Conservation (phyloP, 2,888 invertebrate genomes). For the Oeneis ivallda region DNA sequence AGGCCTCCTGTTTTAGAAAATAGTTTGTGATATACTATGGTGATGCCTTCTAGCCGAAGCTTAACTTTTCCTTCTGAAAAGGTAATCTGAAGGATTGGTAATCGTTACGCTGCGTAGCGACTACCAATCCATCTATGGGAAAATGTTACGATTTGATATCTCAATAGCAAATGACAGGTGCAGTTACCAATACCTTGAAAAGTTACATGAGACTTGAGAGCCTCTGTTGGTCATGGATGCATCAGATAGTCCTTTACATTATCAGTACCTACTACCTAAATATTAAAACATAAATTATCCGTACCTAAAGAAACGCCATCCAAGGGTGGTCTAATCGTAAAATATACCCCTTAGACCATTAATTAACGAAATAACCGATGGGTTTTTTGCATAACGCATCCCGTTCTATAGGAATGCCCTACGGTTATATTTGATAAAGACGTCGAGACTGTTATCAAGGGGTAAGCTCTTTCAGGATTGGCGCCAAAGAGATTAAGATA, state of each 20-base stretch:
- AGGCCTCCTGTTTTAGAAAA: background rate
- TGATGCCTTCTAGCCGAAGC: no score
- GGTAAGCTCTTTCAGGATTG: slow-evolving; percentile 72
- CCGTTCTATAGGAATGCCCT: slow-evolving; percentile 60
- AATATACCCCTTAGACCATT: slow-evolving; percentile 55
- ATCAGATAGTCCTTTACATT: background rate
- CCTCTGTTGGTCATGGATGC: no score
- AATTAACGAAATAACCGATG: slow-evolving; percentile 54
- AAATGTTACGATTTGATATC: no score
- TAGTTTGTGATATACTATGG: no score
- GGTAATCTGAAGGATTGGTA: no score
- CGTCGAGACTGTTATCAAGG: slow-evolving; percentile 71
- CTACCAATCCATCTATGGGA: no score
- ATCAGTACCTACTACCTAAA: no score
- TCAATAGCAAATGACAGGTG: no score
- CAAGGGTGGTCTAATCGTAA: slow-evolving; percentile 62
- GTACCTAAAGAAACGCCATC: slow-evolving; percentile 15
- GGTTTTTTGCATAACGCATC: slow-evolving; percentile 71
- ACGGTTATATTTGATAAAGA: slow-evolving; percentile 67
- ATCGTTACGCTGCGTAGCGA: no score
- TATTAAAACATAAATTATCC: slow-evolving; percentile 13
- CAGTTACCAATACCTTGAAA: no score
- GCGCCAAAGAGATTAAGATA: slow-evolving; percentile 80
- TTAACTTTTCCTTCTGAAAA: no score
- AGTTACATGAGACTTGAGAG: no score